Conservation (phyloP, 2,888 invertebrate species). For the Melinopterus prodromus region DNA sequence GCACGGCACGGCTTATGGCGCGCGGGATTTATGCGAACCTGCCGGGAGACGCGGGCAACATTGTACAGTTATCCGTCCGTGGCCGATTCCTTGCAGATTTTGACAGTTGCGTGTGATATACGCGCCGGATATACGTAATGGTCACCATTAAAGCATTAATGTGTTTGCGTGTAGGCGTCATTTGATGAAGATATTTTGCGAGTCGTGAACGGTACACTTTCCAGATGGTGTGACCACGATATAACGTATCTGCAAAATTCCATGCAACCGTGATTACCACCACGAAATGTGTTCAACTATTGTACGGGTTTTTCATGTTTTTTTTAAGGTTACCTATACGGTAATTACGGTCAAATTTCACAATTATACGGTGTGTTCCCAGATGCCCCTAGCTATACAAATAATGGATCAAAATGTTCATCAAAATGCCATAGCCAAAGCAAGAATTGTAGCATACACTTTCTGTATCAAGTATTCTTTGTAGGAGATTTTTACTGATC, state of each 20-base stretch:
- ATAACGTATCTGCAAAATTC: background rate
- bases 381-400: too few species aligned
- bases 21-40: too few species aligned
- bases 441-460: too few species aligned
- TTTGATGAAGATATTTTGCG: background rate
- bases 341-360: background rate
- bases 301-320: background rate
- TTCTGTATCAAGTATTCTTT: too few species aligned
- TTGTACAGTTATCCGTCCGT: background rate
- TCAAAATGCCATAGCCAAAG: too few species aligned
- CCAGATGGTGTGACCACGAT: background rate
- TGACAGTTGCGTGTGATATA: background rate
- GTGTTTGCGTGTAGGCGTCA: background rate
- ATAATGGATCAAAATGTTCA: too few species aligned
- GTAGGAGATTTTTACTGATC: too few species aligned
- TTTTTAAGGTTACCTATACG: background rate
- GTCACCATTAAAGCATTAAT: background rate
- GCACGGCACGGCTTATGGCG: background rate
- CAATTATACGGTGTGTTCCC: too few species aligned
- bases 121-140: conserved; percentile 4
- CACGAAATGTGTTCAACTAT: background rate
- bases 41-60: too few species aligned
- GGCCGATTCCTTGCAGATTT: background rate
- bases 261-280: background rate
- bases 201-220: background rate